These are phyloP conservation scores for Euplagia quadripunctaria DNA, from an alignment of 2,888 invertebrate species.

Conservation along the genomic window DNA sequence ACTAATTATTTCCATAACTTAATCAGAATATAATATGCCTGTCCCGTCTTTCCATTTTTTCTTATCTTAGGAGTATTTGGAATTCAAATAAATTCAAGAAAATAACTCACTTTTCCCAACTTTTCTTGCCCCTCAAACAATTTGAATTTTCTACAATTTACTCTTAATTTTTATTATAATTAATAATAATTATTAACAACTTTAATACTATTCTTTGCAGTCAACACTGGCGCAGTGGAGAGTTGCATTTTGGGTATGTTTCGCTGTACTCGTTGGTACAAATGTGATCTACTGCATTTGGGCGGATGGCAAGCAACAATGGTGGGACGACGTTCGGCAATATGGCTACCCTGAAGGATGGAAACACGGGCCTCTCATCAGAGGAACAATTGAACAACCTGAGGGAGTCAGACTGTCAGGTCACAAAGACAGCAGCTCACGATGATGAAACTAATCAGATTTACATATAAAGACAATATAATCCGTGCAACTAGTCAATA, in stretches of 20 bases:
- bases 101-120: too few relatives aligned
- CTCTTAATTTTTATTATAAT: too few relatives aligned
- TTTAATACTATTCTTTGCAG: conserved; percentile 45
- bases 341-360: conserved; percentile 78
- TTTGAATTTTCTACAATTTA: too few relatives aligned
- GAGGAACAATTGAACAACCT: conserved; percentile 62
- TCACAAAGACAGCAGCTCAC: conserved; percentile 55
- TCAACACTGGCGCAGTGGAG: conserved; percentile 84
- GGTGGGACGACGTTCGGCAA: conserved; percentile 90
- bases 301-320: conserved; percentile 91
- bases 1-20: too few relatives aligned
- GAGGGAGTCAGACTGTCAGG: conserved; percentile 68
- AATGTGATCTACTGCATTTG: conserved; percentile 89
- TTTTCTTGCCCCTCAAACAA: too few relatives aligned
- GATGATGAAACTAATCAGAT: conserved; percentile 15
- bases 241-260: conserved; percentile 91
- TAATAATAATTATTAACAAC: too few relatives aligned
- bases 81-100: too few relatives aligned
- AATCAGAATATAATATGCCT: too few relatives aligned
- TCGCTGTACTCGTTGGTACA: conserved; percentile 88
- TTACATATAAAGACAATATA: conserved; percentile 13
- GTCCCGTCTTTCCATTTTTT: too few relatives aligned
- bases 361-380: conserved; percentile 74
- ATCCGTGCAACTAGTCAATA: conserved; percentile 66
- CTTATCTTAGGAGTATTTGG: too few relatives aligned